Conservation (phyloP, 2,797 vertebrate genomes). For the Syncerus caffer region DNA sequence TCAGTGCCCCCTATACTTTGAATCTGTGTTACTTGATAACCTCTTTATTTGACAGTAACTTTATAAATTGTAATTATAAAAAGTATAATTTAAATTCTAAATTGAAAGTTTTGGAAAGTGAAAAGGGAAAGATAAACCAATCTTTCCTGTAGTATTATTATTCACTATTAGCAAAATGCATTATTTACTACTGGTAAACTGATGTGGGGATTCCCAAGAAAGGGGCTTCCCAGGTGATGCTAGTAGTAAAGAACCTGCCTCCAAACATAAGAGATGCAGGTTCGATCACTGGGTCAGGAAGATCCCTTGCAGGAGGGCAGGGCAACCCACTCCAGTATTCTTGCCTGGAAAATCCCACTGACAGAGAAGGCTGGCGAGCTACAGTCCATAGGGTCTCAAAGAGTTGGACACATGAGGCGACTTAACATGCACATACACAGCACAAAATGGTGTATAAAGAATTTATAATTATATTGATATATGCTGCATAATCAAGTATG, state of each 20-base stretch:
- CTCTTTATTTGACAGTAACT: not conserved
- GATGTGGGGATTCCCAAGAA: not conserved
- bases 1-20: not conserved
- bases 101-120: not conserved
- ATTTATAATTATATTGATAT: not conserved
- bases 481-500: not conserved
- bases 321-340: not conserved
- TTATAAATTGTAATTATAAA: not conserved
- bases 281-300: fast-evolving
- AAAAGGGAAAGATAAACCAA: not conserved
- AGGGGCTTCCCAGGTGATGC: not conserved
- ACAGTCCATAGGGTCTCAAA: not conserved
- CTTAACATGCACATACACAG: not conserved
- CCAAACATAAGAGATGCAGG: not conserved
- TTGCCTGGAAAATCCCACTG: not conserved
- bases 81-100: not conserved
- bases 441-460: not conserved
- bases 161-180: not conserved
- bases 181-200: not conserved
- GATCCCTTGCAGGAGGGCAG: not conserved
- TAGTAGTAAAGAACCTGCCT: not conserved
- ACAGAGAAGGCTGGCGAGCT: not conserved
- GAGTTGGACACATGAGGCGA: not conserved
- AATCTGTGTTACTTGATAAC: not conserved
- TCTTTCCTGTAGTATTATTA: not conserved